These are phyloP conservation scores for Chelmon rostratus DNA, from an alignment of 2,797 vertebrate species.

Conservation along the genomic window DNA sequence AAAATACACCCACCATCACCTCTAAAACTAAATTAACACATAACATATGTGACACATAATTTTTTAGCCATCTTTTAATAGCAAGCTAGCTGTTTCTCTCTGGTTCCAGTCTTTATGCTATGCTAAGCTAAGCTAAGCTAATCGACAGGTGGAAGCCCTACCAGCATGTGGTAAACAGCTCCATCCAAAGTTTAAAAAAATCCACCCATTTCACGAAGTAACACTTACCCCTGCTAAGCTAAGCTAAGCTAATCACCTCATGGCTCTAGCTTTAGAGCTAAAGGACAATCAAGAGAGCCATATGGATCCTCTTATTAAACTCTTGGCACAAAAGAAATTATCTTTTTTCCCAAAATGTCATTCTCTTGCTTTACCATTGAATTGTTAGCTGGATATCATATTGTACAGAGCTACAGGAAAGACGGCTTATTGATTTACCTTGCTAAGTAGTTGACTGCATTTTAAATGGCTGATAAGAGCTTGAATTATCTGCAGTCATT, in stretches of 20 bases:
- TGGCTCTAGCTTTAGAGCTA: background rate
- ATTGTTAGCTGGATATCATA: slow-evolving; percentile 8
- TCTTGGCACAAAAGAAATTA: slow-evolving; percentile 11
- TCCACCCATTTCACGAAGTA: too few species aligned
- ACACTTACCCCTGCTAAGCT: background rate
- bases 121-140: background rate
- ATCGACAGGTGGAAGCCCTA: too few species aligned
- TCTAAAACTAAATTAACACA: too few species aligned
- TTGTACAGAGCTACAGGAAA: slow-evolving; percentile 27
- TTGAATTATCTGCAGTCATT: slow-evolving; percentile 48
- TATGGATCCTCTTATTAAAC: slow-evolving; percentile 15
- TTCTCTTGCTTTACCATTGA: slow-evolving; percentile 20
- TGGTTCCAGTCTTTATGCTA: too few species aligned
- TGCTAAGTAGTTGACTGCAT: slow-evolving; percentile 25
- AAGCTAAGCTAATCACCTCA: background rate
- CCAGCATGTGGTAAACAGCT: too few species aligned
- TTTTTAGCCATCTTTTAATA: too few species aligned
- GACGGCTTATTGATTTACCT: slow-evolving; percentile 43
- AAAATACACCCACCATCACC: too few species aligned
- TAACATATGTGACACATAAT: too few species aligned
- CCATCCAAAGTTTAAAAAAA: too few species aligned
- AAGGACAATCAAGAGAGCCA: background rate
- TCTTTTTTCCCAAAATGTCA: slow-evolving; percentile 1
- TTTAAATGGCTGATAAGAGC: slow-evolving; percentile 52
- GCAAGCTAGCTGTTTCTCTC: too few species aligned